Conservation (phyloP, 1,140 invertebrate genomes). For the Dendroctonus ponderosae region DNA sequence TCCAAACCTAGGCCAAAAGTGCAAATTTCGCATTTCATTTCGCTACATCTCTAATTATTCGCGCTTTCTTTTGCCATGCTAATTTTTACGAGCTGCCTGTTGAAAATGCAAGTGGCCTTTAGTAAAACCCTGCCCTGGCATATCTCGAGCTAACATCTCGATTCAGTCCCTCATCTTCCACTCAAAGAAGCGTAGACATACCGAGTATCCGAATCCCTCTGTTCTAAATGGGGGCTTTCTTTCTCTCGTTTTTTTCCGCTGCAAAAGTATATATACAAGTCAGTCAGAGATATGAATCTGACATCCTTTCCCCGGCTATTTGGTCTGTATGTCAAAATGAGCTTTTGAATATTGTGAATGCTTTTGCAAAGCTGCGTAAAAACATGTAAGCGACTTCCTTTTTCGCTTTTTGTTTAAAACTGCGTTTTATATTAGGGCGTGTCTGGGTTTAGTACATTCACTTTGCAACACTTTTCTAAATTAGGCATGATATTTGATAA, state of each 20-base stretch:
- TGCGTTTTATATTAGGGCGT: too few relatives aligned
- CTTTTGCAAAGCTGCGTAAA: too few relatives aligned
- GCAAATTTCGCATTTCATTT: too few relatives aligned
- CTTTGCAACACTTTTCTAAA: too few relatives aligned
- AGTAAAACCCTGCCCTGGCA: constrained; percentile 1
- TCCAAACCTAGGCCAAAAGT: too few relatives aligned
- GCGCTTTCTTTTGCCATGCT: too few relatives aligned
- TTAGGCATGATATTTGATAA: too few relatives aligned
- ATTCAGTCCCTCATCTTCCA: background rate
- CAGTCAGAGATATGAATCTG: constrained; percentile 10
- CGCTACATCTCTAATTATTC: too few relatives aligned
- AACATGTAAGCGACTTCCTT: background rate
- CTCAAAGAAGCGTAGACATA: constrained; percentile 14
- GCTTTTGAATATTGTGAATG: background rate
- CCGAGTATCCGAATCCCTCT: background rate
- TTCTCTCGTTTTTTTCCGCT: background rate
- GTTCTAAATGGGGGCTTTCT: constrained; percentile 8
- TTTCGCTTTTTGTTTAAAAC: too few relatives aligned
- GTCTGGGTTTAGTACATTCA: too few relatives aligned
- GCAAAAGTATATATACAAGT: constrained; percentile 8
- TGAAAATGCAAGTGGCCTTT: constrained; percentile 3
- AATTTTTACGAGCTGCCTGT: too few relatives aligned
- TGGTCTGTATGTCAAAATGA: background rate
- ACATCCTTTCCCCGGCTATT: constrained; percentile 9
- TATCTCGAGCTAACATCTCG: constrained; percentile 6